Evolutionary conservation across 1,140 invertebrate genomes (phyloP), one percentile per base, ranked within the genome.

Genomic region (Drosophila sproati): DNA sequence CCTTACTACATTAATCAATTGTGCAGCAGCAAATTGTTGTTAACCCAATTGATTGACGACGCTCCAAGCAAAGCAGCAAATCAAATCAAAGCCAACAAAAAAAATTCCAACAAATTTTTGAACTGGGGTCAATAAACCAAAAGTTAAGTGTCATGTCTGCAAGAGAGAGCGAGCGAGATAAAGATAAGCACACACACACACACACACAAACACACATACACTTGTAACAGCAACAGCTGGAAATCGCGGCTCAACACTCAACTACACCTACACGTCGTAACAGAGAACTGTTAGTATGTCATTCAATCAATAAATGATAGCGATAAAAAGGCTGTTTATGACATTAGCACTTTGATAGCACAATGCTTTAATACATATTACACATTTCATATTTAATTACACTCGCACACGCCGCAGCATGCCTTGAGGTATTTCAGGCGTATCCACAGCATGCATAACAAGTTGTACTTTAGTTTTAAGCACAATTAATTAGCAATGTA

Each of bases 1-100:
- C 39, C 0, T n/a, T 73, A 77, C 80, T 68, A 69, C 78, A 87
- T 86, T 86, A 88, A 88, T 82, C 83, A 88, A 88, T 74, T 79
- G 57, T 71, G 68, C 79, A 63, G 56, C 52, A 82, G 56, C 50
- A 82, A 82, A 79, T 71, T 86, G 78, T 68, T 75, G 62, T 60
- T 82, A 75, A 63, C 73, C 61, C 63, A 86, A 87, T 85, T 86
- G 68, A 82, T 82, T 78, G 62, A 67, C 68, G 56, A 67, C 68
- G 50, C 50, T 48, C 34, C 48, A 55, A 61, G 63, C 61, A 75
- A 82, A 73, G 64, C 37, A 56, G 63, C 61, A 75, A 82, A 73
- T 69, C 37, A 56, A 77, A 69, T 64, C 62, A 70, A 43, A 70
- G 54, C 56, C 31, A 8, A 52, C 20, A 6, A 37, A 41, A 43